Evolutionary conservation across 1,140 invertebrate species (phyloP).

Genomic region (Drosophila sulfurigaster): DNA sequence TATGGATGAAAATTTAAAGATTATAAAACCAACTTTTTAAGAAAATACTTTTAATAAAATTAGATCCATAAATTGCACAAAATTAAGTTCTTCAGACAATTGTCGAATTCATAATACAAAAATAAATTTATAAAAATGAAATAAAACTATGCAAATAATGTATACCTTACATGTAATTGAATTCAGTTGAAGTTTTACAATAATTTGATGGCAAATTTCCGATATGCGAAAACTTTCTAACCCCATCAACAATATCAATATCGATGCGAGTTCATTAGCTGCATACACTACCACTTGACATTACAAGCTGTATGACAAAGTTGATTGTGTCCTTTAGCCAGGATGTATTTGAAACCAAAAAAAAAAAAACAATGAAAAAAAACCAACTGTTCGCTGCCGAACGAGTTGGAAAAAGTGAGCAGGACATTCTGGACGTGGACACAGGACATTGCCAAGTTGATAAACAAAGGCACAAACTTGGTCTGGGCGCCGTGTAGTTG

Average conservation of each 20-base stretch:
- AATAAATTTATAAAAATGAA: background rate
- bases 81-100: too few relatives aligned
- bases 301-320: conserved; percentile 20
- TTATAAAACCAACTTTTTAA: too few relatives aligned
- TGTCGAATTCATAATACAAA: background rate
- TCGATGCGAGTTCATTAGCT: conserved; percentile 1
- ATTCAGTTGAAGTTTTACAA: background rate
- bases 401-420: conserved; percentile 44
- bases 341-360: background rate
- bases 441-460: conserved; percentile 57
- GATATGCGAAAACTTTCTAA: conserved; percentile 14
- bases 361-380: background rate
- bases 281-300: conserved; percentile 5
- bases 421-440: conserved; percentile 11
- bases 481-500: conserved; percentile 13
- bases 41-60: too few relatives aligned
- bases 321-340: conserved; percentile 18
- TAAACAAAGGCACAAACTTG: conserved; percentile 69
- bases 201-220: background rate
- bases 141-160: background rate
- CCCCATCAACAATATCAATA: background rate
- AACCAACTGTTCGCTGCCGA: conserved; percentile 7
- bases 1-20: too few relatives aligned
- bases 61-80: too few relatives aligned
- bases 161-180: background rate